Evolutionary conservation across 2,888 invertebrate genomes (phyloP).

Genomic region (Noctuana brunneofusca): DNA sequence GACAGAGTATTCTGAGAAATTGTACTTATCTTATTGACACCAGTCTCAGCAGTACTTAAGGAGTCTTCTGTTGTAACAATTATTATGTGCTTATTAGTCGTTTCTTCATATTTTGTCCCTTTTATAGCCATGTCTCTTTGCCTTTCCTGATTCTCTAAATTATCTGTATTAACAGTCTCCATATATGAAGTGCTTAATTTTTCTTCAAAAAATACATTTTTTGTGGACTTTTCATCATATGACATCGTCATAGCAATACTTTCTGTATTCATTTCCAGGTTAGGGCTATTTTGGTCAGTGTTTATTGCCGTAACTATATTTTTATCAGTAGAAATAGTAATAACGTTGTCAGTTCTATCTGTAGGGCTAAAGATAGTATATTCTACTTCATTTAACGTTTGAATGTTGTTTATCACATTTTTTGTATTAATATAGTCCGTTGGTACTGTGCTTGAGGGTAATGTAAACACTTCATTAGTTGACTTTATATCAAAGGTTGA

Average conservation of each 20-base stretch:
- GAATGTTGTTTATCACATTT: neutral
- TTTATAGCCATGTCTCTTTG: neutral
- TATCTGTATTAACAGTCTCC: no score
- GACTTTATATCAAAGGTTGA: neutral
- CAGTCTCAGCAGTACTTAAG: neutral
- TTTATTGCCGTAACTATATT: neutral
- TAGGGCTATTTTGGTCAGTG: neutral
- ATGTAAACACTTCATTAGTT: neutral
- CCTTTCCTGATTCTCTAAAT: neutral
- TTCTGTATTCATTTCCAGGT: neutral
- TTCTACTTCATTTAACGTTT: neutral
- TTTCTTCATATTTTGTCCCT: neutral
- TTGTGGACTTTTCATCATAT: neutral
- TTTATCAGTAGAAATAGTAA: neutral
- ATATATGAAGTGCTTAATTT: no score
- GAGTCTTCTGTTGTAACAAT: neutral
- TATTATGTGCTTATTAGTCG: neutral
- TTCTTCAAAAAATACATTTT: no score
- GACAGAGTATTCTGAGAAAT: neutral
- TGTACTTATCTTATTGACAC: neutral
- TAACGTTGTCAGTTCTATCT: neutral
- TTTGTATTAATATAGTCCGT: neutral
- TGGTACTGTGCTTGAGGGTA: conserved; percentile 1
- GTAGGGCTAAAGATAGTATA: neutral
- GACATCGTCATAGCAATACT: neutral